Conservation (phyloP, 2,797 vertebrate species). For the Pangasius mekongensis region DNA sequence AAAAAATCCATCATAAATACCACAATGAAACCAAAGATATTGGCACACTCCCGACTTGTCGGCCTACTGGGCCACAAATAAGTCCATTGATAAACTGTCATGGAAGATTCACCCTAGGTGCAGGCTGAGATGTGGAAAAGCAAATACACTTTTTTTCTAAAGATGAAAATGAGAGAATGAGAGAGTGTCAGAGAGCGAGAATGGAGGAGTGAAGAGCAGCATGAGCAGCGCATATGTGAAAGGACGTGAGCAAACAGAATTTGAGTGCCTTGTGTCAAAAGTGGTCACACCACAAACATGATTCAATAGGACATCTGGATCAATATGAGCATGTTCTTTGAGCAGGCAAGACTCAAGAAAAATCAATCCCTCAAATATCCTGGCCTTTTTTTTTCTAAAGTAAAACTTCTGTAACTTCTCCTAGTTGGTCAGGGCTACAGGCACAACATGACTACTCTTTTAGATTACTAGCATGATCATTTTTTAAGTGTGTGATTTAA, state of each 20-base stretch:
- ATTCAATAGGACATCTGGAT: slow-evolving; percentile 15
- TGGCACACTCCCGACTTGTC: background rate
- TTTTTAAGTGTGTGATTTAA: background rate
- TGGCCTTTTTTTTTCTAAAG: background rate
- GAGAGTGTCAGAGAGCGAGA: background rate
- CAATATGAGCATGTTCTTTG: slow-evolving; percentile 1
- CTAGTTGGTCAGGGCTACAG: background rate
- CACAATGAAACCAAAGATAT: background rate
- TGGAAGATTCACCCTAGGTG: background rate
- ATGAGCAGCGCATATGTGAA: background rate
- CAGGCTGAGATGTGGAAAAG: background rate
- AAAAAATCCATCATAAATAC: background rate
- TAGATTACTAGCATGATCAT: background rate
- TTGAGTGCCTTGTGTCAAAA: slow-evolving; percentile 33
- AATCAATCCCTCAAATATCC: background rate
- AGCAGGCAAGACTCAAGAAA: background rate
- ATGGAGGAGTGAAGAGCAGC: slow-evolving; percentile 23
- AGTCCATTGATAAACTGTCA: slow-evolving; percentile 38
- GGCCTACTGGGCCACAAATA: slow-evolving; percentile 39
- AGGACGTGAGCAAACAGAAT: slow-evolving; percentile 33
- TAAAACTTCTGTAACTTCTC: background rate
- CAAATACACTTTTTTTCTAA: background rate
- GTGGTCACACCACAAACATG: slow-evolving; percentile 16
- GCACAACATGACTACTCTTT: background rate
- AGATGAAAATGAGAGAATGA: background rate